Evolutionary conservation across 1,140 invertebrate species (phyloP).

Genomic region (Physella acuta): DNA sequence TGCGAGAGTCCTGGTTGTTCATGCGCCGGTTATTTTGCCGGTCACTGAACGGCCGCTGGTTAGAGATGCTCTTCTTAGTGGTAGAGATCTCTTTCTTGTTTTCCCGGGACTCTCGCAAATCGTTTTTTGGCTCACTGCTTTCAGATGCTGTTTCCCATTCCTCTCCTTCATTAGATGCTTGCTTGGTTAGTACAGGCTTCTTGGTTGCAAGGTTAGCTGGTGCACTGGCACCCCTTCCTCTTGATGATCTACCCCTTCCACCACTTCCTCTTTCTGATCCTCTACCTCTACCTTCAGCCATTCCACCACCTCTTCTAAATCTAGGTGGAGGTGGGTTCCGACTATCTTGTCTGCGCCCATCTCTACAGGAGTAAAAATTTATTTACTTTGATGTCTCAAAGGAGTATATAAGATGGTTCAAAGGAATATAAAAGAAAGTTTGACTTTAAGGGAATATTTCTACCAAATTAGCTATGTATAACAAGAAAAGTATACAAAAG

Average conservation of each 20-base stretch:
- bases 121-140: constrained; percentile 63
- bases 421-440: no score
- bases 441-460: no score
- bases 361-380: constrained; percentile 31
- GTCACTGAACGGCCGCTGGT: constrained; percentile 57
- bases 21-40: constrained; percentile 44
- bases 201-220: constrained; percentile 35
- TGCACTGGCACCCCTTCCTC: constrained; percentile 48
- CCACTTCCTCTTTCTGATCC: constrained; percentile 38
- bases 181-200: constrained; percentile 53
- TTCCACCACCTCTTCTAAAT: constrained; percentile 43
- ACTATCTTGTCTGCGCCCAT: constrained; percentile 39
- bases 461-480: no score
- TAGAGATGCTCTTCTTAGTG: constrained; percentile 58
- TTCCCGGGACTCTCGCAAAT: constrained; percentile 41
- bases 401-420: no score
- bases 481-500: no score
- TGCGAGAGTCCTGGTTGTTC: constrained; percentile 28
- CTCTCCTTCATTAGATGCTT: constrained; percentile 63
- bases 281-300: constrained; percentile 33
- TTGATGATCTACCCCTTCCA: constrained; percentile 39
- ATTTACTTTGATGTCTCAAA: no score
- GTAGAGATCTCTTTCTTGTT: constrained; percentile 46
- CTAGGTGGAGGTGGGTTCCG: constrained; percentile 48
- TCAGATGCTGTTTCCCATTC: constrained; percentile 70